These are phyloP conservation scores for Psylliodes chrysocephalus DNA, from an alignment of 2,888 invertebrate genomes.

Conservation along the genomic window DNA sequence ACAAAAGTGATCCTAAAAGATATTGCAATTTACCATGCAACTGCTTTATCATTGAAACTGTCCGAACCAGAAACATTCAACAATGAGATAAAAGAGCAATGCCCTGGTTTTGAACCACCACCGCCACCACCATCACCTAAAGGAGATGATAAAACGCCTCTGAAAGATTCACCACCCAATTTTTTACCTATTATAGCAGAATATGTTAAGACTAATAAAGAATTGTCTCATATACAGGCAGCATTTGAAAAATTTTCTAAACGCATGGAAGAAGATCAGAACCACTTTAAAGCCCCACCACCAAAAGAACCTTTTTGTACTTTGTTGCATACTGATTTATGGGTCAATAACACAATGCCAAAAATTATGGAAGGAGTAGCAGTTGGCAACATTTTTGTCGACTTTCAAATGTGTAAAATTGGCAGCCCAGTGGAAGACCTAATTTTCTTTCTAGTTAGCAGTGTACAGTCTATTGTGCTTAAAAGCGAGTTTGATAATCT, in stretches of 20 bases:
- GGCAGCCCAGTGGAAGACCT: neutral
- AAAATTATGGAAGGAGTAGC: neutral
- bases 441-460: conserved; percentile 14
- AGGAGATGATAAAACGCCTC: neutral
- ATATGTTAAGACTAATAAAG: neutral
- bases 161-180: neutral
- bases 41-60: conserved; percentile 65
- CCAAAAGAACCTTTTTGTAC: conserved; percentile 65
- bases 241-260: no score
- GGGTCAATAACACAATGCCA: conserved; percentile 27
- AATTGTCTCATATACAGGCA: neutral
- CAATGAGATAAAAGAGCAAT: neutral
- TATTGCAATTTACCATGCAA: conserved; percentile 66
- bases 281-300: no score
- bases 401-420: conserved; percentile 18
- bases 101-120: no score
- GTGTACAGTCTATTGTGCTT: conserved; percentile 10
- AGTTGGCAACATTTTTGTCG: conserved; percentile 8
- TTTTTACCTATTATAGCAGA: neutral
- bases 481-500: conserved; percentile 2
- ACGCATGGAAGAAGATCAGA: conserved; percentile 3
- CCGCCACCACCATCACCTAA: neutral
- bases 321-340: conserved; percentile 48
- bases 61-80: neutral
- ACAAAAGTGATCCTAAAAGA: conserved; percentile 60